phyloP scores from a whole-genome alignment of 2,888 invertebrate species.

The Eugnorisma glareosa region DNA sequence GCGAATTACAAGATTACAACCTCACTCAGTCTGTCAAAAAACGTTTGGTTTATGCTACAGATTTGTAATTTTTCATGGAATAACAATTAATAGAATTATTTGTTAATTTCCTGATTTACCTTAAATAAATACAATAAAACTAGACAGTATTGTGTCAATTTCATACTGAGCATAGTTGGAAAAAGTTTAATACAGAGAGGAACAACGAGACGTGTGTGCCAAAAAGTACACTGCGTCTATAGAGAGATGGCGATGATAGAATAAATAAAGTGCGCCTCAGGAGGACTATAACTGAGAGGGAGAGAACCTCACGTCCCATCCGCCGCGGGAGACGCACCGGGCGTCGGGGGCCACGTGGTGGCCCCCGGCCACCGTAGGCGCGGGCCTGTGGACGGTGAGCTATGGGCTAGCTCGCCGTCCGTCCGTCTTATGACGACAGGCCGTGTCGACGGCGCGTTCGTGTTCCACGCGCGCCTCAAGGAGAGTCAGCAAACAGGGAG shows the following conservation, averaged over 20 bases:
- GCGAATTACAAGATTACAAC: constrained; percentile 19
- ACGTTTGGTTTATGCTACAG: constrained; percentile 50
- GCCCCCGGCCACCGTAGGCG: no score
- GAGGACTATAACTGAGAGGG: no score
- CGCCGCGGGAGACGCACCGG: no score
- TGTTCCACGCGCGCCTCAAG: no score
- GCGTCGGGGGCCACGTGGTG: no score
- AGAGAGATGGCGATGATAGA: background rate
- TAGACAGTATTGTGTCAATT: background rate
- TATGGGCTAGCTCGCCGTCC: no score
- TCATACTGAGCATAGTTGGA: background rate
- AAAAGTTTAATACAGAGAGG: background rate
- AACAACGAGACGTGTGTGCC: background rate
- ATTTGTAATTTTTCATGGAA: background rate
- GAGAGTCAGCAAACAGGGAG: no score
- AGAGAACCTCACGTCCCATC: no score
- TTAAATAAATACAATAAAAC: background rate
- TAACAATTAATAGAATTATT: background rate
- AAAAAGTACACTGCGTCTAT: background rate
- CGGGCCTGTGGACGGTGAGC: no score
- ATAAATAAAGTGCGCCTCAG: no score
- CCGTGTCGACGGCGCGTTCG: no score
- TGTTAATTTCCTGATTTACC: background rate
- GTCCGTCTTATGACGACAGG: no score
- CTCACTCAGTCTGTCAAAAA: constrained; percentile 38